Percentiles rank a stretch among this genome's conserved stretches.
Evolutionary conservation across 2,888 invertebrate species (phyloP).

Genomic region (Aphrophora alni): DNA sequence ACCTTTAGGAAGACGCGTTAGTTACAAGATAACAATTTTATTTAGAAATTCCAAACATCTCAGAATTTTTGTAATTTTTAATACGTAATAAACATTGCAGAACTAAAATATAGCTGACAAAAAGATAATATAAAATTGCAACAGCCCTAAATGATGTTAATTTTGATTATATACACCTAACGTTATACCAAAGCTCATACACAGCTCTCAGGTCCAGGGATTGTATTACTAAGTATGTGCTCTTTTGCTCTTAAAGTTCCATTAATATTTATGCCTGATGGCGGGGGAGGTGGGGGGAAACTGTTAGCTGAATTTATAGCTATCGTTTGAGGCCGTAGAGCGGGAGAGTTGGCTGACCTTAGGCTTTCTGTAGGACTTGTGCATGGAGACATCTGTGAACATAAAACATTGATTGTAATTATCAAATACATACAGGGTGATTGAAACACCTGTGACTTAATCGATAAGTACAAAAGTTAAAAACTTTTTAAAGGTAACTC

Average conservation of each 20-base stretch:
- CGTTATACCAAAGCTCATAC: constrained; percentile 60
- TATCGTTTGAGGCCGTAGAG: constrained; percentile 30
- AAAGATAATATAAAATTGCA: neutral
- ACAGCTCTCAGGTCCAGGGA: constrained; percentile 89
- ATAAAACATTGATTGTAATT: neutral
- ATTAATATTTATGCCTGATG: constrained; percentile 26
- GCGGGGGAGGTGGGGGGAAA: constrained; percentile 54
- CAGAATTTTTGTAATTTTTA: no score
- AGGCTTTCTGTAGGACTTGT: constrained; percentile 52
- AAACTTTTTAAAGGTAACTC: neutral
- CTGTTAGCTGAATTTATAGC: constrained; percentile 39
- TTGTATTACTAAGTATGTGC: constrained; percentile 81
- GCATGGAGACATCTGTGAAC: constrained; percentile 46
- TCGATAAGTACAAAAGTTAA: neutral
- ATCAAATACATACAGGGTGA: neutral
- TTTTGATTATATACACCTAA: neutral
- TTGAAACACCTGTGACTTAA: neutral
- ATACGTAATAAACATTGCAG: no score
- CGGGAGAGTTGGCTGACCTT: constrained; percentile 56
- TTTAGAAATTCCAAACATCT: no score
- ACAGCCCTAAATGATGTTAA: neutral
- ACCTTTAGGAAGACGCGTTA: neutral
- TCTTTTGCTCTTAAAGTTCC: constrained; percentile 65
- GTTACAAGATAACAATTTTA: no score
- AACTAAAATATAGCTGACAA: no score